phyloP scores from a whole-genome alignment of 2,113 vertebrate genomes.

The Mesoclemmys tuberculata region DNA sequence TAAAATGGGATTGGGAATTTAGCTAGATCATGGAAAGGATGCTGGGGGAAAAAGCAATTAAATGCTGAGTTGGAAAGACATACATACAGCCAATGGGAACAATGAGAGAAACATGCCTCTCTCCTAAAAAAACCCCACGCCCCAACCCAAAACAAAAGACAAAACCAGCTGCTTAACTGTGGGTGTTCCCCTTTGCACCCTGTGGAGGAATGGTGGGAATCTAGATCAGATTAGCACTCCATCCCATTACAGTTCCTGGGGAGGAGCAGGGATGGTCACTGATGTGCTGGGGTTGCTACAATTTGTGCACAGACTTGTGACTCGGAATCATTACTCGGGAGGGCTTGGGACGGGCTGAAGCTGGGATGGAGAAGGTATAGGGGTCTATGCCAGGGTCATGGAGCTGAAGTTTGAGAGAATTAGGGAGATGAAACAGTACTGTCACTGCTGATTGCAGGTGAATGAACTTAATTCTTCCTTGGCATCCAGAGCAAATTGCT shows the following conservation, averaged over 20 bases:
- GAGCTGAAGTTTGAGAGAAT: not conserved
- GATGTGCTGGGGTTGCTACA: not conserved
- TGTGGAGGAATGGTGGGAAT: not conserved
- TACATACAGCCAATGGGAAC: fast-evolving
- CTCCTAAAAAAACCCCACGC: no score
- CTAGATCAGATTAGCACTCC: not conserved
- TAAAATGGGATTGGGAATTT: not conserved
- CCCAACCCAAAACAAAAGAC: not conserved
- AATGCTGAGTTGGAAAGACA: not conserved
- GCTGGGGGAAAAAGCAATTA: not conserved
- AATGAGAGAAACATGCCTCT: not conserved
- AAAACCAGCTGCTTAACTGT: not conserved
- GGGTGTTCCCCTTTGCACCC: not conserved
- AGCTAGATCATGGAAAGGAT: not conserved
- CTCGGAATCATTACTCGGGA: not conserved
- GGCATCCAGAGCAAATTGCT: not conserved
- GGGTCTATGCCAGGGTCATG: not conserved
- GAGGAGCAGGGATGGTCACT: not conserved
- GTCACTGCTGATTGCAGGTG: not conserved
- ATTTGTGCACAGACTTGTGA: not conserved
- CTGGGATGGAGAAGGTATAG: no score
- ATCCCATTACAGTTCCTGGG: not conserved
- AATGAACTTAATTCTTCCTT: not conserved
- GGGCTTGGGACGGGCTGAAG: not conserved
- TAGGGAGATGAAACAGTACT: no score